phyloP scores from a whole-genome alignment of 2,888 invertebrate species.

The Drosophila peninsularis region DNA sequence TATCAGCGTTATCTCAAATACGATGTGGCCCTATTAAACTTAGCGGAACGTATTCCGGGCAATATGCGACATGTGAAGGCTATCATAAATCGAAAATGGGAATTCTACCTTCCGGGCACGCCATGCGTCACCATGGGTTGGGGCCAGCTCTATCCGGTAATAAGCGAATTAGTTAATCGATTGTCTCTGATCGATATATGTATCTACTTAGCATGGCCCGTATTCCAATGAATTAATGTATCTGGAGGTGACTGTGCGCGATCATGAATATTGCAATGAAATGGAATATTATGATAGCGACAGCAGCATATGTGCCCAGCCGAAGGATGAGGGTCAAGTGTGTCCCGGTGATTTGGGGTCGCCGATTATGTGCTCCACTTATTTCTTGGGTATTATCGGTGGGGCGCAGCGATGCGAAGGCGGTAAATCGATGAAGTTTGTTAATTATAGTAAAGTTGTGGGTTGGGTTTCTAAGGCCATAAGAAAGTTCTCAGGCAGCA shows the following conservation, averaged over 20 bases:
- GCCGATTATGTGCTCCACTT: slow-evolving; percentile 43
- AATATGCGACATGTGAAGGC: slow-evolving; percentile 36
- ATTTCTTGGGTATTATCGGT: slow-evolving; percentile 48
- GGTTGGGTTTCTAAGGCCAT: slow-evolving; percentile 35
- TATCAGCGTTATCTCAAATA: slow-evolving; percentile 45
- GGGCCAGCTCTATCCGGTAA: slow-evolving; percentile 64
- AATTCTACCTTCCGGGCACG: not conserved
- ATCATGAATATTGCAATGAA: slow-evolving; percentile 4
- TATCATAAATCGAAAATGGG: slow-evolving; percentile 4
- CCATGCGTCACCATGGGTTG: slow-evolving; percentile 58
- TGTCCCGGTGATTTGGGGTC: slow-evolving; percentile 67
- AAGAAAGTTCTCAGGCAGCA: not conserved
- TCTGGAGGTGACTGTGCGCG: slow-evolving; percentile 33
- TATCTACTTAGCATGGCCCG: slow-evolving; percentile 52
- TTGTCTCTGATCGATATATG: not conserved
- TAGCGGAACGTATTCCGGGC: slow-evolving; percentile 34
- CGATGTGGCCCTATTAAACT: slow-evolving; percentile 51
- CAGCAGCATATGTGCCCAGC: slow-evolving; percentile 37
- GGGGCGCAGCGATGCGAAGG: slow-evolving; percentile 45
- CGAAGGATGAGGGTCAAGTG: slow-evolving; percentile 17
- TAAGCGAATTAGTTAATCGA: not conserved
- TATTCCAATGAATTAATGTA: slow-evolving; percentile 57
- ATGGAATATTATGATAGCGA: not conserved
- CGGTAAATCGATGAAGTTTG: slow-evolving; percentile 42
- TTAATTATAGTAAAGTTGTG: slow-evolving; percentile 26